Conservation (phyloP, 2,797 vertebrate species). For the Martes flavigula region DNA sequence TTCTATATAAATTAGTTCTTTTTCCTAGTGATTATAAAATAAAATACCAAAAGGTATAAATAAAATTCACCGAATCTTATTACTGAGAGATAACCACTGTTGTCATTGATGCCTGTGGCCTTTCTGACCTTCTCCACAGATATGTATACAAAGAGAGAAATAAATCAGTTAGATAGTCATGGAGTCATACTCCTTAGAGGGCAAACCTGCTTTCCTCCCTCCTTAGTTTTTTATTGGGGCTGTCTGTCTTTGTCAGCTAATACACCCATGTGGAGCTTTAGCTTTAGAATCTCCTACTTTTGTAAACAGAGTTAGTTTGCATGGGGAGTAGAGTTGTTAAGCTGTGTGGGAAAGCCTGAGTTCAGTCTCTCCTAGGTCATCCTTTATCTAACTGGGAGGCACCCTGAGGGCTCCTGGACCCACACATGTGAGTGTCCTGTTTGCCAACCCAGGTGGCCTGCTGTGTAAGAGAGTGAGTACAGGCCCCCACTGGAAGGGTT, state of each 20-base stretch:
- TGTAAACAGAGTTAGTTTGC: background rate
- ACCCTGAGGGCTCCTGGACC: background rate
- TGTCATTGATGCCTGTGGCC: too few species aligned
- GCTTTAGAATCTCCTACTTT: background rate
- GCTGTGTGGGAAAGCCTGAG: background rate
- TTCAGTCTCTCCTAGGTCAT: accelerated
- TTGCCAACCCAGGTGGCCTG: background rate
- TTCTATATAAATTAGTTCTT: background rate
- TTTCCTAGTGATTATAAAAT: background rate
- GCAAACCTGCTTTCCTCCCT: background rate
- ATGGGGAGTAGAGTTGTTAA: background rate
- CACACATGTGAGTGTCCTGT: background rate
- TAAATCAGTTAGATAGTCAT: background rate
- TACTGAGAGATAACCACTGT: background rate
- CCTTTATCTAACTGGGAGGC: too few species aligned
- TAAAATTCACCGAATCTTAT: background rate
- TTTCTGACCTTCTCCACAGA: background rate
- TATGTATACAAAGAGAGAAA: accelerated
- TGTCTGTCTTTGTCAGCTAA: background rate
- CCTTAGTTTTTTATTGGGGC: background rate
- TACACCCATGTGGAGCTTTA: background rate
- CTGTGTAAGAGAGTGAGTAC: background rate
- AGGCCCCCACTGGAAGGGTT: background rate
- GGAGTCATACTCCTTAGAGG: accelerated
- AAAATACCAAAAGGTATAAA: background rate